phyloP scores from a whole-genome alignment of 2,113 vertebrate genomes.

The Panthera leo region DNA sequence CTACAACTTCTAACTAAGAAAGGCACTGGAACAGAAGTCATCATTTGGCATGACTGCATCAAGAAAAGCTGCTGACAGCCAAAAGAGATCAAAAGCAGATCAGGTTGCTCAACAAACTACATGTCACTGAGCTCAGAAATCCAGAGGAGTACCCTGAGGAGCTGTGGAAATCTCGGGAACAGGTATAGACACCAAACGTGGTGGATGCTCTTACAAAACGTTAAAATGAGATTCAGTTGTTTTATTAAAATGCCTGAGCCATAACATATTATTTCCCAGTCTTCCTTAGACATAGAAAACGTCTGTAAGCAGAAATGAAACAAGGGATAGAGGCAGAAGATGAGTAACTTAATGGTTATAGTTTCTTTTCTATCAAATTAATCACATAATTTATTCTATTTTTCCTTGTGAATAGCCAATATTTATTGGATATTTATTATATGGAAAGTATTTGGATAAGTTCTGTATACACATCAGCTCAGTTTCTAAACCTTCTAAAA shows the following conservation, averaged over 20 bases:
- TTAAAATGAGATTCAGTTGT: constrained; percentile 51
- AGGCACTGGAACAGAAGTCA: constrained; percentile 76
- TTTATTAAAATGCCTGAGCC: neutral
- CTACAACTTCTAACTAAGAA: constrained; percentile 78
- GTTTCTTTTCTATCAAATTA: neutral
- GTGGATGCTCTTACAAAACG: constrained; percentile 60
- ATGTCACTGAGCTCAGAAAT: constrained; percentile 75
- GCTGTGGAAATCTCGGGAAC: constrained; percentile 72
- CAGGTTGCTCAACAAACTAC: constrained; percentile 82
- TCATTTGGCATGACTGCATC: constrained; percentile 74
- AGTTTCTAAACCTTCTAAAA: neutral
- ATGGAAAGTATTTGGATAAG: neutral
- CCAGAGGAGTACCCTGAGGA: constrained; percentile 70
- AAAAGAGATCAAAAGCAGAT: constrained; percentile 85
- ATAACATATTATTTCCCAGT: neutral
- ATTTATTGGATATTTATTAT: neutral
- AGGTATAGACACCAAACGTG: constrained; percentile 71
- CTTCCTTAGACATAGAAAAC: neutral
- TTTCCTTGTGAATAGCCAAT: neutral
- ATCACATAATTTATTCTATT: neutral
- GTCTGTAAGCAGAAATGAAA: neutral
- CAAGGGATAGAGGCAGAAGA: neutral
- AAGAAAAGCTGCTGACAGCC: constrained; percentile 79
- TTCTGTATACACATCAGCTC: neutral
- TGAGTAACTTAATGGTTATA: neutral